These are phyloP conservation scores for Stichopus chloronotus DNA, from an alignment of 35 echinoderm and acorn worm genomes.

Conservation along the genomic window DNA sequence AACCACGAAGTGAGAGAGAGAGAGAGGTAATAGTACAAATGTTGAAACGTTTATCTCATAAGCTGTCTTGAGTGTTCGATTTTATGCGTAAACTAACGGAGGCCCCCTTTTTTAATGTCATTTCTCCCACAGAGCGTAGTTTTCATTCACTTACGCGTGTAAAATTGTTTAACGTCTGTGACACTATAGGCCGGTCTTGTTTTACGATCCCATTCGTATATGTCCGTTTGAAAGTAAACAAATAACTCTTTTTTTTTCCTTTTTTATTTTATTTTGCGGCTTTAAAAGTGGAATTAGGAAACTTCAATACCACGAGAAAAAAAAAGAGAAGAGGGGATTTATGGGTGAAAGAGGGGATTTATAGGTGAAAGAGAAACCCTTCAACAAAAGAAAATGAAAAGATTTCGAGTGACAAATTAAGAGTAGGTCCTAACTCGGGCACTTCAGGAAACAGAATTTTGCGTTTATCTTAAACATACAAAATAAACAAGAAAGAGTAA, in stretches of 20 bases:
- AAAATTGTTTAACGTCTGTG: neutral
- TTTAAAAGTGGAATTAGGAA: neutral
- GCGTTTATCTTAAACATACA: too few species aligned
- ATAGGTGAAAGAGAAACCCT: too few species aligned
- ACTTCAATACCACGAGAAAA: neutral
- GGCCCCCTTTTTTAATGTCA: neutral
- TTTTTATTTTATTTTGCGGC: neutral
- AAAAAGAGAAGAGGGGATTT: neutral
- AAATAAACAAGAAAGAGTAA: too few species aligned
- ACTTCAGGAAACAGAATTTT: too few species aligned
- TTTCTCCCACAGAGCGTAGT: neutral
- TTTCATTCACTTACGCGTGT: neutral
- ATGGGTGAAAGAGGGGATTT: neutral
- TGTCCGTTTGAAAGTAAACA: neutral
- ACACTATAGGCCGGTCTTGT: neutral
- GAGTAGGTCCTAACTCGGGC: too few species aligned
- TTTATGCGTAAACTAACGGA: conserved; percentile 12
- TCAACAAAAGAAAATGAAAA: too few species aligned
- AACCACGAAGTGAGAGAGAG: too few species aligned
- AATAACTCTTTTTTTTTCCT: neutral
- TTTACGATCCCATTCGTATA: neutral
- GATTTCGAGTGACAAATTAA: too few species aligned
- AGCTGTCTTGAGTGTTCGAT: neutral
- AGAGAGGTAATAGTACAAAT: neutral
- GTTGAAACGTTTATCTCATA: conserved; percentile 11